Evolutionary conservation across 2,888 invertebrate species (phyloP), one percentile per base, ranked within the genome.

Genomic region (Melangyna quadrimaculata): DNA sequence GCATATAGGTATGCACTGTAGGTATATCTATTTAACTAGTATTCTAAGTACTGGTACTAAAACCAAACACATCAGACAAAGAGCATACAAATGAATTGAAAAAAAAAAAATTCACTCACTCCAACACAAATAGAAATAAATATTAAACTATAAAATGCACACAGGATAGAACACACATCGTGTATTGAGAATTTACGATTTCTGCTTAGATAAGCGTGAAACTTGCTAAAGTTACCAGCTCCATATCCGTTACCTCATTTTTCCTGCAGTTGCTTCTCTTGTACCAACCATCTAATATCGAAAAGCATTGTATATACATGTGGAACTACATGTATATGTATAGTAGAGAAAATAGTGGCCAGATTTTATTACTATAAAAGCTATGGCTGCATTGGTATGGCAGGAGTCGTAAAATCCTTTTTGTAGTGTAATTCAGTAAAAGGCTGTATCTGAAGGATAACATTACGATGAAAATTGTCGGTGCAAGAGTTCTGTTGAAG

Each of bases 201-300:
- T 84, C 84, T 84, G 84, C 84, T 84, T 75, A 75, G 84, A 84
- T 80, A 84, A 84, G 84, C 84, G 84, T 84, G 79, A 84, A 84
- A 84, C 84, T 84, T 84, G 84, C 79, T 84, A 84, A 83, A 84
- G 79, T 84, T 84, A 84, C 84, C 79, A 84, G 84, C 79, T 84
- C 57, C 71, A 84, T 84, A 84, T 84, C 84, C 84, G 74, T 71
- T 75, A 71, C 79, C 79, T 75, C 79, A 40, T 63, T 75, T 72
- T 71, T 75, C 71, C 70, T 57, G 24, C 59, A 45, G 35, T 19
- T 22, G 14, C 32, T 40, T 57, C 40, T 43, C 43, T 37, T 27
- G 6, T 19, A 19, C 27, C 45, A 22, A 19, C 27, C 45, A 22
- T n/a, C 12, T 17, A 19, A 17, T 3, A 48, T 63, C 27, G 12